Evolutionary conservation across 2,888 invertebrate genomes (phyloP).

Genomic region (Agrilus biguttatus): DNA sequence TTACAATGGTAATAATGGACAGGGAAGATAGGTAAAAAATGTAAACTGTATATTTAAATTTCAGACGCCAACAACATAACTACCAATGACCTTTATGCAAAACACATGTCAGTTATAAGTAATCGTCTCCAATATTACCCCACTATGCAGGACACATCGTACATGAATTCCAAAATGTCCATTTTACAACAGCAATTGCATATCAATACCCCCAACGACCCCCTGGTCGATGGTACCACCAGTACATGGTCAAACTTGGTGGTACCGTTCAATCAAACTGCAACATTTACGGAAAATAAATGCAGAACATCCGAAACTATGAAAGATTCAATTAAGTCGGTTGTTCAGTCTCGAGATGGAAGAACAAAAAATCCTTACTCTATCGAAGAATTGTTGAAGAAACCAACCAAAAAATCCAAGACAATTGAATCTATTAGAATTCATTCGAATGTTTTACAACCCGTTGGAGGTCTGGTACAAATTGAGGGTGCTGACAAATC

Average conservation of each 20-base stretch:
- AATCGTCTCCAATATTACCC: slow-evolving; percentile 18
- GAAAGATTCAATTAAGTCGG: background rate
- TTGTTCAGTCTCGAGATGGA: slow-evolving; percentile 18
- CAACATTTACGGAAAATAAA: slow-evolving; percentile 1
- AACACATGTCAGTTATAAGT: slow-evolving; percentile 15
- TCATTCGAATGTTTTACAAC: too few species aligned
- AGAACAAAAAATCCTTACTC: slow-evolving; percentile 73
- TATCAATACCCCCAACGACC: slow-evolving; percentile 33
- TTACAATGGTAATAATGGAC: too few species aligned
- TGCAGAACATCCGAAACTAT: too few species aligned
- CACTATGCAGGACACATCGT: slow-evolving; percentile 17
- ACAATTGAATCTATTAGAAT: slow-evolving; percentile 1
- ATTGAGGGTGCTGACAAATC: too few species aligned
- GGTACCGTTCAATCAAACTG: slow-evolving; percentile 35
- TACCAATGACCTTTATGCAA: slow-evolving; percentile 22
- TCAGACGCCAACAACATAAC: slow-evolving; percentile 11
- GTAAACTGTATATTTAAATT: background rate
- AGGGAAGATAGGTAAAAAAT: too few species aligned
- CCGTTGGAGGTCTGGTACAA: too few species aligned
- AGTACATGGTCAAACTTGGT: slow-evolving; percentile 41
- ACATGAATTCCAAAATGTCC: slow-evolving; percentile 34
- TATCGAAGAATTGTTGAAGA: slow-evolving; percentile 73
- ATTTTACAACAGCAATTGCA: slow-evolving; percentile 36
- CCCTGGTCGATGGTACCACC: slow-evolving; percentile 29
- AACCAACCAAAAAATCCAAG: slow-evolving; percentile 50